Percentiles rank a stretch among this genome's conserved stretches.
These are phyloP conservation scores for Aspidiotus rigidus DNA, from an alignment of 2,888 invertebrate genomes.

Conservation along the genomic window DNA sequence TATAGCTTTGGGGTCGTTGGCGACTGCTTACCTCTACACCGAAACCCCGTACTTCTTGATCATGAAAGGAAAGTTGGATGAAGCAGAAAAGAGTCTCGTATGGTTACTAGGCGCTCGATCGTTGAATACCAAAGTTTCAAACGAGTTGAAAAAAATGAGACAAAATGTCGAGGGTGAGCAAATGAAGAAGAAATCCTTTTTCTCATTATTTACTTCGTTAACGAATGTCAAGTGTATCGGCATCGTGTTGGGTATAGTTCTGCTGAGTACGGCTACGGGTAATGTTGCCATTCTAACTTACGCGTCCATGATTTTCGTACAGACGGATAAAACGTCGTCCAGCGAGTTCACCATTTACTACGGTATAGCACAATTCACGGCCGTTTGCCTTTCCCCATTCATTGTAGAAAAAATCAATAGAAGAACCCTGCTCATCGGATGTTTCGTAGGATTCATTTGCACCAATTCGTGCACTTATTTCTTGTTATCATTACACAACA, in stretches of 20 bases:
- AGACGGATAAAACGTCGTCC: neutral
- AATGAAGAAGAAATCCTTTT: constrained; percentile 8
- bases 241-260: constrained; percentile 7
- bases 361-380: neutral
- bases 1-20: constrained; percentile 26
- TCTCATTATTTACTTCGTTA: neutral
- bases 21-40: constrained; percentile 34
- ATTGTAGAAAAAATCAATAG: constrained; percentile 6
- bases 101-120: constrained; percentile 6
- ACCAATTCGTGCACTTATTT: neutral
- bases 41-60: too few relatives aligned
- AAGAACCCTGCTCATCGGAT: constrained; percentile 4
- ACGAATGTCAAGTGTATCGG: constrained; percentile 14
- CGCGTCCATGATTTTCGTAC: constrained; percentile 3
- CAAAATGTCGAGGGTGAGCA: constrained; percentile 4
- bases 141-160: constrained; percentile 10
- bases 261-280: constrained; percentile 5
- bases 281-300: constrained; percentile 5
- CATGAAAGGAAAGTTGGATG: constrained; percentile 26
- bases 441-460: neutral
- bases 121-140: neutral
- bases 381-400: constrained; percentile 2
- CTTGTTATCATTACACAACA: neutral
- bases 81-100: constrained; percentile 5
- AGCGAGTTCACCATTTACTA: constrained; percentile 10